phyloP scores from a whole-genome alignment of 2,888 invertebrate species.

The Augiades crinisus region DNA sequence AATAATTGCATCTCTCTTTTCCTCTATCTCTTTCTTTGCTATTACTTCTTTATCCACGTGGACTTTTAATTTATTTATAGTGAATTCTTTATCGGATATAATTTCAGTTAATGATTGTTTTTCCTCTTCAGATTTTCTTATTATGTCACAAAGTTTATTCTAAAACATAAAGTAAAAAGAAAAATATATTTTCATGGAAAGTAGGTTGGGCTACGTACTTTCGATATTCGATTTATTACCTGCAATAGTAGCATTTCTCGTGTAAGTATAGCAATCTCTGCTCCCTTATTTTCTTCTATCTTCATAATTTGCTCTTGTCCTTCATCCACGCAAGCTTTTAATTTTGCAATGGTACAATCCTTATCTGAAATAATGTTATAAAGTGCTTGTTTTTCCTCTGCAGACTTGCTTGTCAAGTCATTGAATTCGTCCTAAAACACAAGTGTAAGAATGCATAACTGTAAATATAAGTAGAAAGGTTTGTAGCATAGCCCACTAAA shows the following conservation, averaged over 20 bases:
- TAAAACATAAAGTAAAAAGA: conserved; percentile 29
- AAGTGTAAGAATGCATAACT: no score
- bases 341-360: conserved; percentile 40
- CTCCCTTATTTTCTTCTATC: no score
- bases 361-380: conserved; percentile 38
- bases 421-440: conserved; percentile 44
- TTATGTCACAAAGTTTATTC: conserved; percentile 39
- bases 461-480: no score
- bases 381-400: conserved; percentile 45
- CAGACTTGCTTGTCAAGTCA: conserved; percentile 44
- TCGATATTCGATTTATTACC: no score
- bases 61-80: conserved; percentile 57
- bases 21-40: conserved; percentile 50
- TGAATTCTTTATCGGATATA: conserved; percentile 49
- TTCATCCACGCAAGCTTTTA: conserved; percentile 63
- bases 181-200: no score
- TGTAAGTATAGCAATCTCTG: no score
- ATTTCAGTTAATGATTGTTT: background rate
- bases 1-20: background rate
- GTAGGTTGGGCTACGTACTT: no score
- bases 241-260: no score
- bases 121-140: conserved; percentile 26
- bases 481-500: no score
- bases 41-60: conserved; percentile 63
- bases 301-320: conserved; percentile 61